A percentile compares a stretch with the other conserved stretches of the same genome.
Conservation (phyloP, 2,797 vertebrate species). For the Pseudotriccus pelzelni region DNA sequence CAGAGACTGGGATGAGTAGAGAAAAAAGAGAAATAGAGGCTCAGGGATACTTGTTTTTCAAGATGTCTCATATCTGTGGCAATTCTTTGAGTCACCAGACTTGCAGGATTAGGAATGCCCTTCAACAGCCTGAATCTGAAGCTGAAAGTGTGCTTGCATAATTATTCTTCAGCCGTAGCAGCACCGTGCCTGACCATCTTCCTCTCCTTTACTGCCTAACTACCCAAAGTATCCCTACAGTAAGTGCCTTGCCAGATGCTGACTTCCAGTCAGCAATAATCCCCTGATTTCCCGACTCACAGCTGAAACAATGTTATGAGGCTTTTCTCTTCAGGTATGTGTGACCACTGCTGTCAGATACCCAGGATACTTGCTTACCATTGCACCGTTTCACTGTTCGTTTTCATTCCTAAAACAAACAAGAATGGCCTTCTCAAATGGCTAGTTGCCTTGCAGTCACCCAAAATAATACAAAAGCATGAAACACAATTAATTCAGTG, state of each 20-base stretch:
- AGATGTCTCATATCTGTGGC: background rate
- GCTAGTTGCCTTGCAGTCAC: background rate
- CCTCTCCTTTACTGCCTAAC: background rate
- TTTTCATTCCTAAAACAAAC: conserved; percentile 15
- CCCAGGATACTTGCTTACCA: background rate
- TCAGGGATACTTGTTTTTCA: background rate
- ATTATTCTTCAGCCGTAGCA: background rate
- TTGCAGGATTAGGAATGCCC: background rate
- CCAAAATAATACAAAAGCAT: background rate
- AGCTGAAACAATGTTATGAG: background rate
- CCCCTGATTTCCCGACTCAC: background rate
- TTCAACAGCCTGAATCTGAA: background rate
- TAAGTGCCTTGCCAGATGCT: background rate
- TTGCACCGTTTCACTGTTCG: background rate
- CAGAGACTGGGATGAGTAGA: background rate
- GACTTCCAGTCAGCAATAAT: background rate
- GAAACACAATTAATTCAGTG: background rate
- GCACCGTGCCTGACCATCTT: background rate
- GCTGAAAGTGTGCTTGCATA: background rate
- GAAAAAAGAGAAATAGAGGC: background rate
- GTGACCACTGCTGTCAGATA: background rate
- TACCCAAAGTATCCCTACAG: background rate
- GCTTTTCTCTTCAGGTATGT: background rate
- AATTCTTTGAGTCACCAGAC: background rate
- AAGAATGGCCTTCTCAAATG: background rate